phyloP scores from a whole-genome alignment of 2,888 invertebrate genomes.

The Venusia cambrica region DNA sequence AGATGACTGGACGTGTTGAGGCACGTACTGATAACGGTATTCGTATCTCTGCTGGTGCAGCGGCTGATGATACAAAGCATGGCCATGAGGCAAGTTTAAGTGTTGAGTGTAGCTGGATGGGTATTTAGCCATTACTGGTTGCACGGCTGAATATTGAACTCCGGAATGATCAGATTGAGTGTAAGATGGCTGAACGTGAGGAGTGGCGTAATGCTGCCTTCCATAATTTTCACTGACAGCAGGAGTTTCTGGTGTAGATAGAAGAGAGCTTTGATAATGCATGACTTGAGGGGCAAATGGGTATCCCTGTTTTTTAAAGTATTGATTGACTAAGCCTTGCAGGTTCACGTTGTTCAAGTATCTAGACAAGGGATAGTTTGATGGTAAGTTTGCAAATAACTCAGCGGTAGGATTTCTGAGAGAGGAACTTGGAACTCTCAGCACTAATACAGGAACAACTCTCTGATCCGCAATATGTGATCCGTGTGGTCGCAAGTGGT shows the following conservation, averaged over 20 bases:
- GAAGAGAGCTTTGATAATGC: conserved; percentile 48
- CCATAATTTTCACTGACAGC: conserved; percentile 39
- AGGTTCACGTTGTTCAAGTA: conserved; percentile 79
- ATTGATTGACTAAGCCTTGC: conserved; percentile 77
- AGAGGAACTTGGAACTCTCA: conserved; percentile 81
- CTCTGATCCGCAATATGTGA: conserved; percentile 53
- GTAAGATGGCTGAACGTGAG: conserved; percentile 64
- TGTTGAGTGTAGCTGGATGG: conserved; percentile 56
- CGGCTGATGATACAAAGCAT: conserved; percentile 54
- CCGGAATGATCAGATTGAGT: conserved; percentile 68
- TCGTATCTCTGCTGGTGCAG: conserved; percentile 56
- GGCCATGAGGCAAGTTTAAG: conserved; percentile 49
- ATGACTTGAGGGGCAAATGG: conserved; percentile 63
- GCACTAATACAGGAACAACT: conserved; percentile 80
- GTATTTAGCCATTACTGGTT: conserved; percentile 73
- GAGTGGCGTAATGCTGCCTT: conserved; percentile 60
- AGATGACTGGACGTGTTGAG: conserved; percentile 32
- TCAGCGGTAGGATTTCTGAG: conserved; percentile 74
- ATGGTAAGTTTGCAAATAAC: conserved; percentile 78
- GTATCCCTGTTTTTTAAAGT: conserved; percentile 71
- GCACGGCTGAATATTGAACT: conserved; percentile 71
- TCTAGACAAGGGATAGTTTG: conserved; percentile 76
- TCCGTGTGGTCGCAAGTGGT: conserved; percentile 64
- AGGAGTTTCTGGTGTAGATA: conserved; percentile 36
- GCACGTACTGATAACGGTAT: conserved; percentile 59